Base-by-base conservation (phyloP, 2,113 vertebrate genomes). In the Hemicordylus capensis region DNA sequence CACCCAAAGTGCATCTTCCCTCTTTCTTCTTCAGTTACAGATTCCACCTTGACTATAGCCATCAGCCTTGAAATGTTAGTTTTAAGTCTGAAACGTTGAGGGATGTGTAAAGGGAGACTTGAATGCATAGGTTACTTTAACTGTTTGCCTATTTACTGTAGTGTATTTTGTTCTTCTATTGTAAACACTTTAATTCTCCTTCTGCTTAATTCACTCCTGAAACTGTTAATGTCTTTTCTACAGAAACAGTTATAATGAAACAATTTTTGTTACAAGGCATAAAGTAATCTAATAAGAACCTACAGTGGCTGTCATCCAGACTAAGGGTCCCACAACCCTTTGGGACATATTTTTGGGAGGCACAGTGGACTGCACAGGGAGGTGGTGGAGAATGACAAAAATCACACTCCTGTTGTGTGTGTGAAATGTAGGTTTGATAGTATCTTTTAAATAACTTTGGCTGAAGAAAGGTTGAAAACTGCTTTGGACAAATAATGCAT, bases 251-350 rank as follows among this genome's bases (percentile, higher is more conserved):
- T 19, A 44, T 63, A 83, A 42, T 54, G 9, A 8, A 1, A 63
- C 83, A 1, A 0, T 84, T 92, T 91, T 76, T 78, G 42, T 89
- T 85, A 31, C 82, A 78, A 70, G 70, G 54, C 54, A 79, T 85
- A n/a, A n/a, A n/a, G n/a, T n/a, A n/a, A n/a, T n/a, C n/a, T n/a
- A n/a, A n/a, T n/a, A n/a, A n/a, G n/a, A n/a, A n/a, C n/a, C n/a
- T n/a, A n/a, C n/a, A n/a, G n/a, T n/a, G n/a, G n/a, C n/a, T n/a
- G n/a, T n/a, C n/a, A n/a, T n/a, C n/a, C n/a, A n/a, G n/a, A n/a
- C n/a, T n/a, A n/a, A n/a, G n/a, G n/a, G n/a, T n/a, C n/a, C n/a
- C n/a, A n/a, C n/a, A n/a, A n/a, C n/a, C n/a, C n/a, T n/a, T n/a
- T n/a, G n/a, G n/a, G n/a, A n/a, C n/a, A n/a, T n/a, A n/a, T n/a